These are phyloP conservation scores for Rhabdornis inornatus DNA, from an alignment of 2,113 vertebrate species.

Conservation along the genomic window DNA sequence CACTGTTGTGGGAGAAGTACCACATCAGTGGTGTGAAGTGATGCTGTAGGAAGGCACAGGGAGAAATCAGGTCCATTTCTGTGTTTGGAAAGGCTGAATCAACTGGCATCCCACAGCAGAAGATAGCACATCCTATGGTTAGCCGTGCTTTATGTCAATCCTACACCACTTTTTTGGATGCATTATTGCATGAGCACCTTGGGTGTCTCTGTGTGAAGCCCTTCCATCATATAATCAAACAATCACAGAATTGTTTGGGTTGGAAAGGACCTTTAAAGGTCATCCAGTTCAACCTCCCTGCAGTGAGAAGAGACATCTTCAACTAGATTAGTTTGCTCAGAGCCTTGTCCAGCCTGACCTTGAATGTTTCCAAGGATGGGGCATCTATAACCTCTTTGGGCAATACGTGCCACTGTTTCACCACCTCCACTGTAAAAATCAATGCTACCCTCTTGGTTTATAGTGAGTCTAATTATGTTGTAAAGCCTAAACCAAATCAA, in stretches of 20 bases:
- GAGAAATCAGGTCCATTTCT: background rate
- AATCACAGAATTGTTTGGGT: background rate
- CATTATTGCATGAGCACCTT: background rate
- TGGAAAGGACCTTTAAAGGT: background rate
- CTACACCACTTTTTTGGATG: background rate
- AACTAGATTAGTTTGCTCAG: background rate
- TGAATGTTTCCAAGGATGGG: background rate
- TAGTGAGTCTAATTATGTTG: background rate
- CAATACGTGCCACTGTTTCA: background rate
- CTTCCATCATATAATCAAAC: background rate
- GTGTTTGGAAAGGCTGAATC: background rate
- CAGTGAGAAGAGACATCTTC: background rate
- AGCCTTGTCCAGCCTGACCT: background rate
- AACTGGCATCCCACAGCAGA: background rate
- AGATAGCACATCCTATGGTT: background rate
- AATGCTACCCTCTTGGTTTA: background rate
- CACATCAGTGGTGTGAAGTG: background rate
- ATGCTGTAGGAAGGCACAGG: background rate
- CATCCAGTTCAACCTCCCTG: background rate
- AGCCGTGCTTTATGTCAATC: background rate
- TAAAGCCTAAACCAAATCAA: background rate
- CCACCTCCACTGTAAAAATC: background rate
- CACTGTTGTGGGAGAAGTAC: background rate
- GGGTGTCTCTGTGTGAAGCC: background rate
- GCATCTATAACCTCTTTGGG: background rate